These are phyloP conservation scores for Catostomus latipinnis DNA, from an alignment of 2,797 vertebrate species.

Conservation along the genomic window DNA sequence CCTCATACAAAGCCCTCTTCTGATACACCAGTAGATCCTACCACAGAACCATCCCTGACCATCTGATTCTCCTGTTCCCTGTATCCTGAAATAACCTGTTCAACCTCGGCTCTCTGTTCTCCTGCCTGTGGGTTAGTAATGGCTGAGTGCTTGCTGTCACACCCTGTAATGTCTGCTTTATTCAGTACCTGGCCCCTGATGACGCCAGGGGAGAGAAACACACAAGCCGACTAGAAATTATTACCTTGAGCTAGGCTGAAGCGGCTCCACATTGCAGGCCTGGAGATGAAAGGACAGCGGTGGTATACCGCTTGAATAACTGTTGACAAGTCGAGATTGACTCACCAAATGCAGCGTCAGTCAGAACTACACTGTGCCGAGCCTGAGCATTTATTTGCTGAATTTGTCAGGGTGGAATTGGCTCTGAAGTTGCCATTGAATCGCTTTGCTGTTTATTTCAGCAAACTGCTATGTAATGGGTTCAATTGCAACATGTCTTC, in stretches of 20 bases:
- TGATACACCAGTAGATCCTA: background rate
- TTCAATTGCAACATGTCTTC: conserved; percentile 12
- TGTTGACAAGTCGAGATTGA: conserved; percentile 11
- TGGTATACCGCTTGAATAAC: background rate
- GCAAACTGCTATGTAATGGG: conserved; percentile 6
- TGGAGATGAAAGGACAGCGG: background rate
- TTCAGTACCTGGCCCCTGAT: conserved; percentile 5
- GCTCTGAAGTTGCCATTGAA: too few relatives aligned
- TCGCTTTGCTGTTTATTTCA: conserved; percentile 10
- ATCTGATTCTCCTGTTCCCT: background rate
- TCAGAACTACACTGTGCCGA: background rate
- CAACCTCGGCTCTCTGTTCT: background rate
- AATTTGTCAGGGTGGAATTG: conserved; percentile 6
- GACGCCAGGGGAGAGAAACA: conserved; percentile 3
- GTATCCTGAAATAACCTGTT: conserved; percentile 11
- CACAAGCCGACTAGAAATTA: background rate
- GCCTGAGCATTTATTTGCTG: background rate
- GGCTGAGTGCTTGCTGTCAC: conserved; percentile 24
- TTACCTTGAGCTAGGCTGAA: conserved; percentile 13
- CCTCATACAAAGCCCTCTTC: background rate
- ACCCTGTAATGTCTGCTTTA: conserved; percentile 29
- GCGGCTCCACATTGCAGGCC: background rate
- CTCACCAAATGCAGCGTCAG: conserved; percentile 11
- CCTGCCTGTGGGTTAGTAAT: conserved; percentile 19
- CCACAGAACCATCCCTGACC: background rate